A percentile compares a stretch with the other conserved stretches of the same genome.
phyloP scores from a whole-genome alignment of 2,888 invertebrate genomes.

The Papilio demoleus region DNA sequence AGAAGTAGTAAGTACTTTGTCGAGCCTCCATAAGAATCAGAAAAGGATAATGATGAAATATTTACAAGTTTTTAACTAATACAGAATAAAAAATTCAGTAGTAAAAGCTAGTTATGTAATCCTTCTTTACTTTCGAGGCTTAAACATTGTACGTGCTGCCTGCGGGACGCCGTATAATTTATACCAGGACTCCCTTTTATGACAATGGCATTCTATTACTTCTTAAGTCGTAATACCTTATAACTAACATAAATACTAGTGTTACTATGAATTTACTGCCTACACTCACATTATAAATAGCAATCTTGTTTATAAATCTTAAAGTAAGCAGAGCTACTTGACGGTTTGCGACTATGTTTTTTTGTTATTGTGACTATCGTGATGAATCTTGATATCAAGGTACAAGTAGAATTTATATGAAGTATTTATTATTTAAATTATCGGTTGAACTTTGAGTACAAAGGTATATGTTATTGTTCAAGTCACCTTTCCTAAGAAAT shows the following conservation, averaged over 20 bases:
- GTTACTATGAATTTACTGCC: conserved; percentile 39
- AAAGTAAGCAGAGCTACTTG: conserved; percentile 20
- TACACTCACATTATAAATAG: conserved; percentile 37
- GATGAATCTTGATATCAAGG: conserved; percentile 6
- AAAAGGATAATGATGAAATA: not conserved
- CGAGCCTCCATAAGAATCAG: too few relatives aligned
- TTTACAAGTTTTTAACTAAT: not conserved
- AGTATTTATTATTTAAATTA: too few relatives aligned
- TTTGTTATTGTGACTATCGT: conserved; percentile 18
- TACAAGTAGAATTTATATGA: not conserved
- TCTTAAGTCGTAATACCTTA: conserved; percentile 40
- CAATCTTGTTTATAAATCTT: conserved; percentile 38
- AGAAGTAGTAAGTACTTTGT: too few relatives aligned
- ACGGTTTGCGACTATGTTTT: conserved; percentile 18
- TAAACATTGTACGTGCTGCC: conserved; percentile 24
- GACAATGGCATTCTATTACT: conserved; percentile 39
- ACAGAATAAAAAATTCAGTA: not conserved
- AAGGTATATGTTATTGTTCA: not conserved
- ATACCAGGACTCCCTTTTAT: conserved; percentile 38
- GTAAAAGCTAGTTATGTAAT: conserved; percentile 1
- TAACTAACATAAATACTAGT: conserved; percentile 39
- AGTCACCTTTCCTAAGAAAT: not conserved
- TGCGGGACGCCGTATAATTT: conserved; percentile 35
- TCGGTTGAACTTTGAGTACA: too few relatives aligned
- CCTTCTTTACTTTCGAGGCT: conserved; percentile 22